phyloP scores from a whole-genome alignment of 2,888 invertebrate species.

The Eledone cirrhosa region DNA sequence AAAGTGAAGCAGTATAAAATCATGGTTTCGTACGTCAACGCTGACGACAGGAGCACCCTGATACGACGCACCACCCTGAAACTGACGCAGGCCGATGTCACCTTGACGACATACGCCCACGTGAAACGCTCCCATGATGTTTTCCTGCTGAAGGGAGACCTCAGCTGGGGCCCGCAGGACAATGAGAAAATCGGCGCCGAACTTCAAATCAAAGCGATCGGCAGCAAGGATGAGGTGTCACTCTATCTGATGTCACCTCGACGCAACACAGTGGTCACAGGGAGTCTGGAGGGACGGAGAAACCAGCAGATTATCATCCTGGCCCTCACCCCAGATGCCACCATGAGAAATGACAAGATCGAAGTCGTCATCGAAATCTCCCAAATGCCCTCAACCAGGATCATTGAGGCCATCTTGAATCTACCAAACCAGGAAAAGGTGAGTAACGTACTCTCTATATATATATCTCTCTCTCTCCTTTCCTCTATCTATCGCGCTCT shows the following conservation, averaged over 20 bases:
- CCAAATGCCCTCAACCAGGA: neutral
- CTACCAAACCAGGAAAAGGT: conserved; percentile 12
- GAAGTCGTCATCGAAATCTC: neutral
- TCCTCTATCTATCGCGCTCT: too few species aligned
- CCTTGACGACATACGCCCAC: neutral
- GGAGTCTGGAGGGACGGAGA: neutral
- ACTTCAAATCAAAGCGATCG: neutral
- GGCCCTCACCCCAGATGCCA: neutral
- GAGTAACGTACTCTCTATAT: too few species aligned
- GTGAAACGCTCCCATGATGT: neutral
- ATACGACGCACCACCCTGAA: neutral
- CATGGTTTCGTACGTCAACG: neutral
- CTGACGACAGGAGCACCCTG: neutral
- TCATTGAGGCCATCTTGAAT: neutral
- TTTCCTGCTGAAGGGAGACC: neutral
- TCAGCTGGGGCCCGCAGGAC: neutral
- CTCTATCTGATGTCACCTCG: neutral
- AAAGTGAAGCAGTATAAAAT: neutral
- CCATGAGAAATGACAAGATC: neutral
- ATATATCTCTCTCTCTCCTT: too few species aligned
- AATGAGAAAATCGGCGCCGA: neutral
- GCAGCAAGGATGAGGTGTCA: neutral
- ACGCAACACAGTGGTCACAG: neutral
- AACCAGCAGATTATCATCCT: neutral
- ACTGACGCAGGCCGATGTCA: neutral